These are phyloP conservation scores for Pluvianellus socialis DNA, from an alignment of 2,113 vertebrate species.

Conservation along the genomic window DNA sequence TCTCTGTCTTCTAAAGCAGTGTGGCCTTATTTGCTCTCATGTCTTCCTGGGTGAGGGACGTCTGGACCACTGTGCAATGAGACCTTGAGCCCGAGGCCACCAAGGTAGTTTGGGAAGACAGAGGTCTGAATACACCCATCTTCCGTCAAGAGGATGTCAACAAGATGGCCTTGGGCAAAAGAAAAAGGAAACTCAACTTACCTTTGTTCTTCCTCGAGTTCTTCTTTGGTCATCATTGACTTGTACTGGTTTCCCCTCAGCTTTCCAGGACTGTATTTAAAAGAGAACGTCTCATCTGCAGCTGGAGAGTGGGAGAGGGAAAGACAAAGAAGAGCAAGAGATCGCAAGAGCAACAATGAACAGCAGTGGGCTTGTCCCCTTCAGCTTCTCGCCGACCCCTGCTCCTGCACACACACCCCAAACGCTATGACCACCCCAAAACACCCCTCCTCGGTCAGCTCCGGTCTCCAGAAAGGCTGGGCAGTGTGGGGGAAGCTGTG, in stretches of 20 bases:
- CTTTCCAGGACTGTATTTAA: conserved; percentile 82
- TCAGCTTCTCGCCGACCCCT: background rate
- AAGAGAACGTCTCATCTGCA: conserved; percentile 73
- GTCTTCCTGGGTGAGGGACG: background rate
- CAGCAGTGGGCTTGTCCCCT: background rate
- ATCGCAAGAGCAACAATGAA: fast-evolving
- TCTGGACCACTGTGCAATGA: background rate
- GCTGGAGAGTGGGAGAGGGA: background rate
- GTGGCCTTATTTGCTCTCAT: background rate
- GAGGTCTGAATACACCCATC: background rate
- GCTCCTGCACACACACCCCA: background rate
- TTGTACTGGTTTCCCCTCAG: conserved; percentile 86
- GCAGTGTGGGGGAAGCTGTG: background rate
- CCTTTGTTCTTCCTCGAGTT: conserved; percentile 93
- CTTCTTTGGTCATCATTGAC: conserved; percentile 88
- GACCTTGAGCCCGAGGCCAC: fast-evolving
- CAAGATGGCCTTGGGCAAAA: background rate
- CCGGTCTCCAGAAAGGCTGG: background rate
- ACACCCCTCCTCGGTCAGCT: background rate
- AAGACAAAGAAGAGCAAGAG: background rate
- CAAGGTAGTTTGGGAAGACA: background rate
- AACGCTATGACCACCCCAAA: background rate
- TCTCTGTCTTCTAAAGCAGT: background rate
- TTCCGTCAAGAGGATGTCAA: background rate
- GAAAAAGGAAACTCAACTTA: conserved; percentile 52